These are phyloP conservation scores for Drosophila baimaii DNA, from an alignment of 1,140 invertebrate genomes.

Conservation along the genomic window DNA sequence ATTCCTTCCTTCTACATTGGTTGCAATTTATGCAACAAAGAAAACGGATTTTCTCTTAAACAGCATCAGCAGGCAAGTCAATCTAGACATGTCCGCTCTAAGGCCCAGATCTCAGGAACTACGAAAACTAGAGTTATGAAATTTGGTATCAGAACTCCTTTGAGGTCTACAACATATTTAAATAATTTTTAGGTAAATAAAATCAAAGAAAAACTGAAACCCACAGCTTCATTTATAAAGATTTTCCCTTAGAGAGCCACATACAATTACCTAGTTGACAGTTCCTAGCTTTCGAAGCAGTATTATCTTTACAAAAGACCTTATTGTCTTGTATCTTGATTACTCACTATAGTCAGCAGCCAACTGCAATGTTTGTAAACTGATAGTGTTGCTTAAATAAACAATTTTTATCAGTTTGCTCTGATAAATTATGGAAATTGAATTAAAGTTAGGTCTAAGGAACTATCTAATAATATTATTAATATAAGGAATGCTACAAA, in stretches of 20 bases:
- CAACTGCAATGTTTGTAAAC: constrained; percentile 14
- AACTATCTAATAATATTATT: neutral
- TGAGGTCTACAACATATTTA: neutral
- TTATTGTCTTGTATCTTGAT: neutral
- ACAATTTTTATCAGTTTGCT: constrained; percentile 16
- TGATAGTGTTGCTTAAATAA: constrained; percentile 4
- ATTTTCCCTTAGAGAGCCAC: neutral
- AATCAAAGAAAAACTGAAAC: neutral
- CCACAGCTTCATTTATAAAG: neutral
- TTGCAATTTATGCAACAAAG: neutral
- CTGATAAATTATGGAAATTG: constrained; percentile 18
- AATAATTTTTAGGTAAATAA: too few species aligned
- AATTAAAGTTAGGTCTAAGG: neutral
- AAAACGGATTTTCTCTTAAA: too few species aligned
- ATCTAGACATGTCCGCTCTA: neutral
- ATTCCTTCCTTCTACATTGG: too few species aligned
- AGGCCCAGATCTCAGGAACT: neutral
- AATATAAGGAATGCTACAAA: too few species aligned
- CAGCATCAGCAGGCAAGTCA: neutral
- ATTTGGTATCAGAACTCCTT: neutral
- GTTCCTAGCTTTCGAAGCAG: neutral
- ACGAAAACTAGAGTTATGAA: neutral
- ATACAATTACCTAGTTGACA: neutral
- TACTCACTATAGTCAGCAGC: neutral
- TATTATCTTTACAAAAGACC: constrained; percentile 6